Percentiles rank a stretch among this genome's conserved stretches.
phyloP scores from a whole-genome alignment of 2,113 vertebrate genomes.

The Dipodomys spectabilis region DNA sequence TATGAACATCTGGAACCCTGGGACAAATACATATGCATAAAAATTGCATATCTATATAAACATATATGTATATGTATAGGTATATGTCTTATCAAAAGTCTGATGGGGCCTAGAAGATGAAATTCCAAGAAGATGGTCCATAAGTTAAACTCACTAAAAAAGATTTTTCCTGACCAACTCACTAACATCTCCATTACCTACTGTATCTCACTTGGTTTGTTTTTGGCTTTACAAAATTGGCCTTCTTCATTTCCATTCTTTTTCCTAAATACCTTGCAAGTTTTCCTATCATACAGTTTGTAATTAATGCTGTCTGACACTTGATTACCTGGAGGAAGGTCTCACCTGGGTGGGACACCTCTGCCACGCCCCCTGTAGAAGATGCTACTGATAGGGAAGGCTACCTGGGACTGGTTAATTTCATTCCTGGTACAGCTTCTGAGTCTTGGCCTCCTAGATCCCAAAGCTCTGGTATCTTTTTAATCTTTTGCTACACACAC shows the following conservation, averaged over 20 bases:
- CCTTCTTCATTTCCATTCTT: background rate
- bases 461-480: background rate
- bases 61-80: no score
- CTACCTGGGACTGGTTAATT: background rate
- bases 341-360: background rate
- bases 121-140: background rate
- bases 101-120: background rate
- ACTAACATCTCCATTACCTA: background rate
- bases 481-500: background rate
- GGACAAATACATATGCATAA: background rate
- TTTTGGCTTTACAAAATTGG: background rate
- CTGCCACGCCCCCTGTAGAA: background rate
- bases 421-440: background rate
- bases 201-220: background rate
- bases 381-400: background rate
- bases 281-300: background rate
- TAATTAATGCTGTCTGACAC: conserved; percentile 6
- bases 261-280: background rate
- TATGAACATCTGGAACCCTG: background rate
- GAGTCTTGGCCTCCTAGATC: background rate
- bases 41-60: background rate
- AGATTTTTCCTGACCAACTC: background rate
- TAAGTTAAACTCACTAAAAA: background rate
- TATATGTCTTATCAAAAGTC: background rate
- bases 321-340: background rate